Evolutionary conservation across 2,888 invertebrate species (phyloP), one percentile per base, ranked within the genome.

Genomic region (Malacosoma neustria): DNA sequence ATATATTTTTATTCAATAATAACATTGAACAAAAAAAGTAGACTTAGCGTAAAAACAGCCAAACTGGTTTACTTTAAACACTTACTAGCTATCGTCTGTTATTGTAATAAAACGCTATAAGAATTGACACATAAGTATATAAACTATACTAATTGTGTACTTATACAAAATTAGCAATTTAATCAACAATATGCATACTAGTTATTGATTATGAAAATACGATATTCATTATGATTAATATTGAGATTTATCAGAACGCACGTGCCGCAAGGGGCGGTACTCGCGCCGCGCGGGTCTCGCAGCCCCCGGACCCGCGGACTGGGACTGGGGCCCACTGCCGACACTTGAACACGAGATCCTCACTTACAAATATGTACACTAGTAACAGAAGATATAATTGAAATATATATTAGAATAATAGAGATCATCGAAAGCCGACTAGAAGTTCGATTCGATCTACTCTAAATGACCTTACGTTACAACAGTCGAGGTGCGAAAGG

Each of bases 41-140:
- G 51, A 66, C 59, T 59, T 74, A 79, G 80, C 74, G 57, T 72
- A 60, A 53, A 65, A 72, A 74, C 64, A 71, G 68, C 70, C 46
- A 45, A 61, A 69, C 65, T 70, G 69, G 70, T 70, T 75, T 79
- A 81, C 67, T 57, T 74, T 75, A 76, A 86, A 86, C 86, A 86
- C 86, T 86, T 87, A 87, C 80, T 75, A 80, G 50, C 84, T 85
- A 86, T 75, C 69, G 57, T 77, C 72, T 73, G 81, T 82, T 82
- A 73, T 75, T 77, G 82, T 84, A 82, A 79, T 87, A 86, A 87
- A 86, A 86, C 63, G 80, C 85, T 86, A 87, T 82, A 74, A 80
- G 86, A 87, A 87, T 87, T 87, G 87, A 87, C 87, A 87, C 87
- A 86, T 85, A 87, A 87, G 87, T 86, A 87, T 86, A 85, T 86